phyloP scores from a whole-genome alignment of 2,113 vertebrate genomes.

The Scortum barcoo region DNA sequence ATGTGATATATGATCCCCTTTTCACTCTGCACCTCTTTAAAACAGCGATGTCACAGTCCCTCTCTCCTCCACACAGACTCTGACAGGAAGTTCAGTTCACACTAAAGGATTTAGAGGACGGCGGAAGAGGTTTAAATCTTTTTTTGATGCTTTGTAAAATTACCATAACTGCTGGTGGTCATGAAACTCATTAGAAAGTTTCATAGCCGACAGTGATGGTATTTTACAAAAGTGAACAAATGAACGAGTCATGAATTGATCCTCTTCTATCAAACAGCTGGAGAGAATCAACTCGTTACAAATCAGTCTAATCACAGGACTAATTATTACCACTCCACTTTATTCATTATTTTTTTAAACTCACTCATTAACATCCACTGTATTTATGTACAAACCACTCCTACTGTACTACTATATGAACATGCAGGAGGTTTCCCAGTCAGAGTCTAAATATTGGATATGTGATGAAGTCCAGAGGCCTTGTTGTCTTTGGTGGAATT shows the following conservation, averaged over 20 bases:
- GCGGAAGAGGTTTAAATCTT: background rate
- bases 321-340: slow-evolving; percentile 1
- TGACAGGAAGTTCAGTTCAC: background rate
- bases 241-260: background rate
- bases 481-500: background rate
- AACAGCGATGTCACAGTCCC: background rate
- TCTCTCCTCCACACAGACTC: background rate
- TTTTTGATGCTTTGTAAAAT: too few relatives aligned
- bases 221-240: background rate
- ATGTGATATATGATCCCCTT: background rate
- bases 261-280: background rate
- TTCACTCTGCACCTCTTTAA: background rate
- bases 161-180: background rate
- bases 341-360: background rate
- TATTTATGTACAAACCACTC: too few relatives aligned
- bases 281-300: background rate
- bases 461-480: too few relatives aligned
- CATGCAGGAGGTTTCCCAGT: too few relatives aligned
- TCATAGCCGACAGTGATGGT: too few relatives aligned
- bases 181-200: background rate
- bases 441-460: too few relatives aligned
- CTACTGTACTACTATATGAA: too few relatives aligned
- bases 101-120: background rate
- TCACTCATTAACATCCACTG: too few relatives aligned
- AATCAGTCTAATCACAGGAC: background rate